Conservation (phyloP, 2,797 vertebrate genomes). For the Ceryle rudis region DNA sequence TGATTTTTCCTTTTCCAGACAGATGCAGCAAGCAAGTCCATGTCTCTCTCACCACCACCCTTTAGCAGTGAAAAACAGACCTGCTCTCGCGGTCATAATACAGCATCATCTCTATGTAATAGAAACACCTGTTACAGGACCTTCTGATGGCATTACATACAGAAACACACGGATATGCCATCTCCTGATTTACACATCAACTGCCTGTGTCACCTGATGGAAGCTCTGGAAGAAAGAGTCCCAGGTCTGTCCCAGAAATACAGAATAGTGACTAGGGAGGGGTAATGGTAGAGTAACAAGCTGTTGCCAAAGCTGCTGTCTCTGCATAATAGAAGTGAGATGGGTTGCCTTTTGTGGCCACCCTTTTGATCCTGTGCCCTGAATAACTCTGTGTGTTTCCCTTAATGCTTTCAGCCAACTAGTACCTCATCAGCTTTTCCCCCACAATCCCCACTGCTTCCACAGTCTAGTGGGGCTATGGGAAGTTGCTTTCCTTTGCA, state of each 20-base stretch:
- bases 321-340: background rate
- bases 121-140: background rate
- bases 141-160: background rate
- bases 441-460: background rate
- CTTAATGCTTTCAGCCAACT: background rate
- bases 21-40: background rate
- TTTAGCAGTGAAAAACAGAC: background rate
- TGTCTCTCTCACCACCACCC: rapidly evolving
- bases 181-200: background rate
- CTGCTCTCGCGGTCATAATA: background rate
- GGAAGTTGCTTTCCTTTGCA: background rate
- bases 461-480: background rate
- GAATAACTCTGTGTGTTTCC: background rate
- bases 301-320: background rate
- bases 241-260: background rate
- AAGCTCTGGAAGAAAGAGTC: background rate
- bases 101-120: background rate
- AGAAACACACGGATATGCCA: background rate
- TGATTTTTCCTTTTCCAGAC: background rate
- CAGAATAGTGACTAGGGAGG: background rate
- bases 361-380: background rate
- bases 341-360: background rate
- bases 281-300: background rate
- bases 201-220: background rate
- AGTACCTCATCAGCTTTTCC: background rate